Conservation (phyloP, 2,888 invertebrate species). For the Tiliacea citrago region DNA sequence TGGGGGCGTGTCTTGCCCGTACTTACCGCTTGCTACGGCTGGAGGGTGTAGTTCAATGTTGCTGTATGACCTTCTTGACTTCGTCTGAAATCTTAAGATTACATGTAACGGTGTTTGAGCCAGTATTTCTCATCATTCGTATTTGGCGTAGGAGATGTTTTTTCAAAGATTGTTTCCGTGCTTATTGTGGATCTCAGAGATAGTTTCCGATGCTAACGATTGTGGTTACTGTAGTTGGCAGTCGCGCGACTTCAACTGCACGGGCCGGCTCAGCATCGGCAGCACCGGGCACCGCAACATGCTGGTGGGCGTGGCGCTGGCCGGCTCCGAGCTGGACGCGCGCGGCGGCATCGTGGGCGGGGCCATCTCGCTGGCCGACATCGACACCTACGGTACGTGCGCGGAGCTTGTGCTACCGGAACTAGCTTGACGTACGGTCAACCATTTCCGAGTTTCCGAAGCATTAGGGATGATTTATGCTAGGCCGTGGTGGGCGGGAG, state of each 20-base stretch:
- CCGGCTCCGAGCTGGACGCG: conserved; percentile 97
- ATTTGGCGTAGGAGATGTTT: neutral
- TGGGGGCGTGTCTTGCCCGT: neutral
- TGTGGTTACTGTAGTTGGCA: conserved; percentile 93
- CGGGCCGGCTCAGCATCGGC: conserved; percentile 97
- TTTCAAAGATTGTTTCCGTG: neutral
- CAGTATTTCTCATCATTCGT: neutral
- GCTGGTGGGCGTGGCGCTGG: conserved; percentile 96
- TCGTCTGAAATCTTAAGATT: neutral
- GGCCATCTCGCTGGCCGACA: conserved; percentile 96
- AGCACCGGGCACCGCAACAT: conserved; percentile 98
- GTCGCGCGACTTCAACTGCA: conserved; percentile 97
- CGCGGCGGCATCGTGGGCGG: conserved; percentile 99
- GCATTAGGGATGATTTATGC: neutral
- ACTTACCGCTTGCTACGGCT: no score
- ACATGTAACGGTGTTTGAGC: neutral
- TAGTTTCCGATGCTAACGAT: neutral
- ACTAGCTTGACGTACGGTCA: no score
- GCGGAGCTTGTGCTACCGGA: neutral
- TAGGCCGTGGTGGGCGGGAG: no score
- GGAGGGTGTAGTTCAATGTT: neutral
- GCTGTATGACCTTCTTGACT: neutral
- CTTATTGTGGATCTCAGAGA: neutral
- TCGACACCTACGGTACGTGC: conserved; percentile 94
- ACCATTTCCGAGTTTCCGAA: neutral